Evolutionary conservation across 2,888 invertebrate genomes (phyloP), one percentile per base, ranked within the genome.

Genomic region (Pinctada fucata): DNA sequence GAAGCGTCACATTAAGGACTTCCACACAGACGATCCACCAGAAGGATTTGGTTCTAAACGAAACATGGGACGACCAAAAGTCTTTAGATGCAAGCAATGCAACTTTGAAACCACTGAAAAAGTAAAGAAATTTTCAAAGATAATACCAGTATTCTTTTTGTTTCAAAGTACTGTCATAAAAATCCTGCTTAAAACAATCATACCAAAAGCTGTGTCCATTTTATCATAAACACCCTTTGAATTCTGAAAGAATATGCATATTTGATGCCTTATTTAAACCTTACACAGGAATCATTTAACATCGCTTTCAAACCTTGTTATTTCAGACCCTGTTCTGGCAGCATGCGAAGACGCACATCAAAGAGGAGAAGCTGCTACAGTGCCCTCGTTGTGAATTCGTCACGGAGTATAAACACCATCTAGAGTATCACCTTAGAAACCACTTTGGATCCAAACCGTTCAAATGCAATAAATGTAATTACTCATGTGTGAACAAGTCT

Each of bases 371-470:
- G 91, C 94, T 97, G 87, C 94, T 99, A 50, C 95, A 95, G 81
- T 99, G 99, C 90, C 95, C 96, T 3, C 95, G 96, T 89, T 99
- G 99, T 91, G 97, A 97, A 0, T 99, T 99, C 90, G 98, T 99
- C 3, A 99, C 99, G 0, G 99, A 99, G 92, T 97, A 97, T 94
- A 99, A 99, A 90, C 99, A 99, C 91, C 99, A 99, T 88, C 93
- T 99, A 80, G 99, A 99, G 91, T 99, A 99, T 90, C 99, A 92
- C 81, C 94, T 98, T 91, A 94, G 97, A 67, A 99, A 99, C 92
- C 99, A 99, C 93, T 95, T 96, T 88, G 97, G 98, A 64, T 96
- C 96, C 0, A 99, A 99, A 91, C 99, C 99, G 1, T 99, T 97
- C 94, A 96, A 96, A 91, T 99, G 99, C 93, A 94, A 95, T 82